phyloP scores from a whole-genome alignment of 2,113 vertebrate species.

The Hyla sarda region DNA sequence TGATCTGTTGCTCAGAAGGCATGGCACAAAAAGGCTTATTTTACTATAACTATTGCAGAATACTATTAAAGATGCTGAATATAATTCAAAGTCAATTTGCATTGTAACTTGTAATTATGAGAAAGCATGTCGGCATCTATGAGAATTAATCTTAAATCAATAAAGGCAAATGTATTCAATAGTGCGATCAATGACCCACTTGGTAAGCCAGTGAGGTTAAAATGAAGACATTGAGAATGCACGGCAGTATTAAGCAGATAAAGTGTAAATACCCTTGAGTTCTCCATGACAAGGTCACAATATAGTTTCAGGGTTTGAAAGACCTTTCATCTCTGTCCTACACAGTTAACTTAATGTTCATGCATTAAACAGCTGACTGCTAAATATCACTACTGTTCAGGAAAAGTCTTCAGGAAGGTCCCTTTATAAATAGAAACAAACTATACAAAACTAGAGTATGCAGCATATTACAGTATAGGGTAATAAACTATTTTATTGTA shows the following conservation, averaged over 20 bases:
- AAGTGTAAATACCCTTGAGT: conserved; percentile 52
- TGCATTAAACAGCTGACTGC: conserved; percentile 37
- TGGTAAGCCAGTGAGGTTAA: conserved; percentile 22
- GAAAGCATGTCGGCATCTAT: conserved; percentile 32
- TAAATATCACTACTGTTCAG: conserved; percentile 18
- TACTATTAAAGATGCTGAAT: conserved; percentile 5
- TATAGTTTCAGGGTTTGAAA: conserved; percentile 49
- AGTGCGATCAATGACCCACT: conserved; percentile 43
- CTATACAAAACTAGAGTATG: background rate
- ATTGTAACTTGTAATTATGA: conserved; percentile 46
- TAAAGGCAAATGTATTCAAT: conserved; percentile 39
- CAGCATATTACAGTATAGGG: background rate
- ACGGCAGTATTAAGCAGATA: conserved; percentile 40
- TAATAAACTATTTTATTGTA: background rate
- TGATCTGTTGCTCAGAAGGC: background rate
- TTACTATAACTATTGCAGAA: conserved; percentile 2
- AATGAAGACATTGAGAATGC: conserved; percentile 19
- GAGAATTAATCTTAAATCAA: conserved; percentile 46
- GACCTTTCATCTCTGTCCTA: conserved; percentile 46
- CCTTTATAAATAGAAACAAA: background rate
- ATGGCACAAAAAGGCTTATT: conserved; percentile 5
- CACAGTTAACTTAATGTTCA: conserved; percentile 39
- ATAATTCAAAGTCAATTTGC: conserved; percentile 25
- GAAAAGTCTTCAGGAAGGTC: background rate
- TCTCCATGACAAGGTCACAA: conserved; percentile 47